Evolutionary conservation across 2,113 vertebrate genomes (phyloP).

Genomic region (Tonatia bakeri): DNA sequence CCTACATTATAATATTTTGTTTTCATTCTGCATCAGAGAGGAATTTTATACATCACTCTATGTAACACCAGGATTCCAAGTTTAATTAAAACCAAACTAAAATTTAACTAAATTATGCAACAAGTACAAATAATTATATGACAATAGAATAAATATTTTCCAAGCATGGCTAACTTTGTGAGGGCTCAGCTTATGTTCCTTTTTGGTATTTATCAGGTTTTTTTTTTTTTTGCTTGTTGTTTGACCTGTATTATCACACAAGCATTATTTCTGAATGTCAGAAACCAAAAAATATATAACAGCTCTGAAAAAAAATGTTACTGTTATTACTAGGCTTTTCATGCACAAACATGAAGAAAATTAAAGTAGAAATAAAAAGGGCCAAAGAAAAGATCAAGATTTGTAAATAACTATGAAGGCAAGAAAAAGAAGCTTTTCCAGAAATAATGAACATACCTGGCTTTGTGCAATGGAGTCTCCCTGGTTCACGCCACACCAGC

Average conservation of each 20-base stretch:
- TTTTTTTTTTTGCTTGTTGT: neutral
- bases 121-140: neutral
- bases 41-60: neutral
- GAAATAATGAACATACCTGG: neutral
- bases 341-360: neutral
- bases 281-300: neutral
- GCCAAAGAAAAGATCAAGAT: neutral
- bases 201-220: neutral
- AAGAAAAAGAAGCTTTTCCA: neutral
- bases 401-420: neutral
- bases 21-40: neutral
- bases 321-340: neutral
- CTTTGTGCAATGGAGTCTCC: neutral
- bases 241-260: neutral
- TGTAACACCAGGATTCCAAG: neutral
- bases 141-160: constrained; percentile 21
- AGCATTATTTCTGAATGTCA: neutral
- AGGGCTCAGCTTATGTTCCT: neutral
- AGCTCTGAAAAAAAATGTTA: neutral
- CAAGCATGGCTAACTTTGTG: neutral
- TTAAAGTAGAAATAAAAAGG: neutral
- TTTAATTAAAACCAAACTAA: constrained; percentile 26
- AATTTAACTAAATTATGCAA: constrained; percentile 28
- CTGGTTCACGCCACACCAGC: neutral
- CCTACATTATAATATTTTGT: neutral